Base-by-base conservation (phyloP, 2,113 vertebrate genomes). In the Neopipo cinnamomea region DNA sequence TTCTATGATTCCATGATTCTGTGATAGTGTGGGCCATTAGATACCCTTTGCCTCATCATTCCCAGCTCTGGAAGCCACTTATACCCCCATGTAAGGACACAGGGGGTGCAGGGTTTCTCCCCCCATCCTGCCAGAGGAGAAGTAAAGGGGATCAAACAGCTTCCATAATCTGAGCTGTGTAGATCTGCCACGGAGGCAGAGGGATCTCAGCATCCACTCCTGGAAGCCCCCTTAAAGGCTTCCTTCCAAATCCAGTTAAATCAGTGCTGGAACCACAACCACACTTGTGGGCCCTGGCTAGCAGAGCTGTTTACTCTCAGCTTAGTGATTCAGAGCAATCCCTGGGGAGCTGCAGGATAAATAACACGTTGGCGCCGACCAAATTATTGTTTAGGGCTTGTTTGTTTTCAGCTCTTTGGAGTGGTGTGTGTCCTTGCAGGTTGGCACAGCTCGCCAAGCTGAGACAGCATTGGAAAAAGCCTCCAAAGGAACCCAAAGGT, bases 311-410 rank as follows among this genome's bases (percentile, higher is more conserved):
- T 77, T 87, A 41, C 65, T 41, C 27, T 28, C 68, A 61, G 65
- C 55, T 62, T 9, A 6, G 78, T 81, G 88, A 95, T 82, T 96
- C 91, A 92, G 44, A 12, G 79, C 22, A 2, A 65, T 42, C 77
- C 92, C 92, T 0, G 39, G 52, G 93, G 92, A 96, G 92, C 73
- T 24, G 90, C 49, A 95, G 90, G 88, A 95, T 95, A 96, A 96
- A 96, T 68, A 96, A 89, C 46, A 35, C 1, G 6, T 39, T 49
- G 84, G 52, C 11, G 12, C 70, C 46, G 4, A 91, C 68, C 70
- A 59, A 75, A 46, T 42, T 25, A 81, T 91, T 85, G 93, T 81
- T 94, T 89, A 42, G 68, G 35, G 46, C 18, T 74, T 24, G 31
- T 44, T 92, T 84, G 68, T 67, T 91, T 50, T 27, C 20, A 13